Conservation (phyloP, 2,113 vertebrate species). For the Mobula hypostoma region DNA sequence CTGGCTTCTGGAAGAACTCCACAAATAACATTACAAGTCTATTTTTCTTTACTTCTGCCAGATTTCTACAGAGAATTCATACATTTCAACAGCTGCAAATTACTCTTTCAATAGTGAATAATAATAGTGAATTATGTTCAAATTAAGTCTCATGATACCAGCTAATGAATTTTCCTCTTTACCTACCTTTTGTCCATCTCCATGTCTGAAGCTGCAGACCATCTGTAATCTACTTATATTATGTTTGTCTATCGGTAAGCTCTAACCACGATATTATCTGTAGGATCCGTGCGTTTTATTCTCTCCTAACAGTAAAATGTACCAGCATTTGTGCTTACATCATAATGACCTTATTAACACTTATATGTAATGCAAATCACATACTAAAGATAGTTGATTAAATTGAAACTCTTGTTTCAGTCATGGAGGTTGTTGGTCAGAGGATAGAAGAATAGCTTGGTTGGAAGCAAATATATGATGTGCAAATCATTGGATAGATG, state of each 20-base stretch:
- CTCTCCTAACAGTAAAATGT: too few species aligned
- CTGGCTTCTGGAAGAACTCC: background rate
- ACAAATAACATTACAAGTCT: background rate
- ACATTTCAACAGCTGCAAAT: background rate
- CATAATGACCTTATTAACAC: too few species aligned
- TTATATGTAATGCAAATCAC: too few species aligned
- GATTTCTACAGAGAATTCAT: background rate
- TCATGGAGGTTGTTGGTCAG: too few species aligned
- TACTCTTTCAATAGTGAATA: background rate
- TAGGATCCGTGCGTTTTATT: too few species aligned
- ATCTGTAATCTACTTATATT: background rate
- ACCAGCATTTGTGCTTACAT: too few species aligned
- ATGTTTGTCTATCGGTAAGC: too few species aligned
- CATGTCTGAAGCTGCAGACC: background rate
- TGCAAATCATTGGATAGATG: too few species aligned
- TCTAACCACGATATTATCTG: too few species aligned
- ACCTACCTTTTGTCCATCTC: background rate
- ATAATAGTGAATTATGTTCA: background rate
- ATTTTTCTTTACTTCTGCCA: background rate
- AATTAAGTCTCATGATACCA: background rate
- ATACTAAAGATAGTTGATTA: background rate
- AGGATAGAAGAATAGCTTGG: too few species aligned
- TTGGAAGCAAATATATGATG: too few species aligned
- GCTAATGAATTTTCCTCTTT: background rate
- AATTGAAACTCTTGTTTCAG: too few species aligned